These are phyloP conservation scores for Holotrichia oblita DNA, from an alignment of 1,140 invertebrate genomes.

Conservation along the genomic window DNA sequence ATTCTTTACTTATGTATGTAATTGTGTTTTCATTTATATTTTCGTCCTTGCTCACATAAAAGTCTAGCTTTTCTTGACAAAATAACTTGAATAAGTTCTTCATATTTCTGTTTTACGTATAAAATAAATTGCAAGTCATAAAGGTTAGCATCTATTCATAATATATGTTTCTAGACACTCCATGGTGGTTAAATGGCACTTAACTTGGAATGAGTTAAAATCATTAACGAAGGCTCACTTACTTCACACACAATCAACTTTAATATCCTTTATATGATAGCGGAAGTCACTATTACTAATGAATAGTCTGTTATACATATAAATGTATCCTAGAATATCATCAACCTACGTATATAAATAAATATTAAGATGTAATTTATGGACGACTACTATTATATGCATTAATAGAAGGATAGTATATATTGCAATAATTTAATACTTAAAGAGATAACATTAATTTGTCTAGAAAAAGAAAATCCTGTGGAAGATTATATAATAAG, in stretches of 20 bases:
- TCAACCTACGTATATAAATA: neutral
- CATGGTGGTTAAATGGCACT: neutral
- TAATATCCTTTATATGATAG: neutral
- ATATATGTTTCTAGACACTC: too few species aligned
- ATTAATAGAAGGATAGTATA: neutral
- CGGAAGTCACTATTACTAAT: neutral
- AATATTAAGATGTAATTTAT: neutral
- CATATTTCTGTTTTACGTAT: neutral
- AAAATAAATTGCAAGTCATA: too few species aligned
- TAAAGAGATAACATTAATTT: too few species aligned
- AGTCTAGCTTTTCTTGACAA: too few species aligned
- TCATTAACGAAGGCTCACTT: neutral
- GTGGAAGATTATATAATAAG: too few species aligned
- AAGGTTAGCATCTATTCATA: too few species aligned
- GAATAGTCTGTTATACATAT: neutral
- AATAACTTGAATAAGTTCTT: neutral
- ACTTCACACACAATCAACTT: neutral
- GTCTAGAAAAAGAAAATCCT: too few species aligned
- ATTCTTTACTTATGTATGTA: too few species aligned
- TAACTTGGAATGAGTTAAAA: neutral
- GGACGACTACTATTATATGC: neutral
- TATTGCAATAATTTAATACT: too few species aligned
- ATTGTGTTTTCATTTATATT: too few species aligned
- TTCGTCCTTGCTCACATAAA: too few species aligned
- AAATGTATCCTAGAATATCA: slow-evolving; percentile 4